These are phyloP conservation scores for Hybognathus amarus DNA, from an alignment of 2,797 vertebrate species.

Conservation along the genomic window DNA sequence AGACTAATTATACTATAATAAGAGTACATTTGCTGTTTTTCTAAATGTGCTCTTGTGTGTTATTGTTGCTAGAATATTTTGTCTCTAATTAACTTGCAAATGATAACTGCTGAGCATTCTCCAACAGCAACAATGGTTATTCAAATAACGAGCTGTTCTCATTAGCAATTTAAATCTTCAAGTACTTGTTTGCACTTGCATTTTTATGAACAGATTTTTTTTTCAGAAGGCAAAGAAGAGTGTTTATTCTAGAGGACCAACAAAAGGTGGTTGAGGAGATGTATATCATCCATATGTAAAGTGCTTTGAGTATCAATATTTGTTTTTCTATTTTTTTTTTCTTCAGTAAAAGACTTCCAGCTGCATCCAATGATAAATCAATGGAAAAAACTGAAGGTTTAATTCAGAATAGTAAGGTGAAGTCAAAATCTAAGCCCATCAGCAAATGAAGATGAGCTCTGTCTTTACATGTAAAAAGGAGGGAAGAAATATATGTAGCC, in stretches of 20 bases:
- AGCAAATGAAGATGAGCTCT: constrained; percentile 6
- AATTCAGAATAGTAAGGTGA: background rate
- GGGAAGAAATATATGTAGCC: background rate
- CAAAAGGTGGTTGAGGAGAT: background rate
- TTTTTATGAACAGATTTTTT: background rate
- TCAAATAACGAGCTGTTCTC: constrained; percentile 3
- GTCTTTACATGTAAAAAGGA: constrained; percentile 1
- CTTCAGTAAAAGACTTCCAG: background rate
- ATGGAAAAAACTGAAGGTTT: background rate
- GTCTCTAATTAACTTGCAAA: constrained; percentile 19
- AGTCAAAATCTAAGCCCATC: background rate
- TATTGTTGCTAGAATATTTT: background rate
- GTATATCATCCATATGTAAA: too few relatives aligned
- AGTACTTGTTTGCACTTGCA: background rate
- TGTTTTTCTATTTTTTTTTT: too few relatives aligned
- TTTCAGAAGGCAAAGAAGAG: background rate
- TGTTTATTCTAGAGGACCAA: background rate
- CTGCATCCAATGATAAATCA: background rate
- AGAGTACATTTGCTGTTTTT: background rate
- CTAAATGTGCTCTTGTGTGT: background rate
- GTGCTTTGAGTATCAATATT: too few relatives aligned
- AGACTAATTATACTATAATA: constrained; percentile 5
- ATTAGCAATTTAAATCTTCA: constrained; percentile 12
- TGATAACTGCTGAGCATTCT: background rate
- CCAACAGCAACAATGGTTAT: background rate